Percentiles rank a stretch among this genome's conserved stretches.
phyloP scores from a whole-genome alignment of 2,888 invertebrate genomes.

The Lepetodrilus schrolli region DNA sequence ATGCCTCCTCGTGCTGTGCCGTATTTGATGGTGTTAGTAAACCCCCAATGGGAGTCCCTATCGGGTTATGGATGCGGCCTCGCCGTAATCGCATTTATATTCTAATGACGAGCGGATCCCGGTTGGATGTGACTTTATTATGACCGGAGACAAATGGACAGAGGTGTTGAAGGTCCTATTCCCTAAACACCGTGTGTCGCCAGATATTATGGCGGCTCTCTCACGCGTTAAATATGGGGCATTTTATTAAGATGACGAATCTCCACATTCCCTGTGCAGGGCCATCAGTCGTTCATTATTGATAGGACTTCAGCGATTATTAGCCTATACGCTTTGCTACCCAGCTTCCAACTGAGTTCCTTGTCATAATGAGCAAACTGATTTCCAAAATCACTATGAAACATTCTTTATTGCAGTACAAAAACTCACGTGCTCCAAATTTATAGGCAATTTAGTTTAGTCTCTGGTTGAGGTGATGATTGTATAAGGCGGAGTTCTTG shows the following conservation, averaged over 20 bases:
- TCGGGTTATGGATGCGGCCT: constrained; percentile 2
- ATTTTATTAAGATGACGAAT: constrained; percentile 26
- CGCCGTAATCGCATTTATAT: constrained; percentile 28
- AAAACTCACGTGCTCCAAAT: not conserved
- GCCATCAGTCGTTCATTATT: not conserved
- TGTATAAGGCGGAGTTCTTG: too few relatives aligned
- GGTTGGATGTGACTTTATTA: not conserved
- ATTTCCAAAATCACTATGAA: not conserved
- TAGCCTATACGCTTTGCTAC: not conserved
- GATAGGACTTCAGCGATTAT: not conserved
- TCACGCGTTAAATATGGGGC: constrained; percentile 24
- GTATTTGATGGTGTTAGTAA: not conserved
- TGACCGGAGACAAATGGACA: not conserved
- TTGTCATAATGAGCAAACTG: not conserved
- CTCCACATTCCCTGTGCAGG: not conserved
- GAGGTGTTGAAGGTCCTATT: constrained; percentile 3
- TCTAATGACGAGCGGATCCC: constrained; percentile 15
- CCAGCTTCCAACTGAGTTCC: not conserved
- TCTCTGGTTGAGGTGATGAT: not conserved
- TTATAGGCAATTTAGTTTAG: not conserved
- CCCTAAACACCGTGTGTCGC: constrained; percentile 3
- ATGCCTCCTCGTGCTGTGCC: not conserved
- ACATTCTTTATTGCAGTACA: constrained; percentile 13
- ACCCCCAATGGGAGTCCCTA: not conserved
- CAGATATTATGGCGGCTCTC: constrained; percentile 16